These are phyloP conservation scores for Cartodere bifasciata DNA, from an alignment of 2,888 invertebrate genomes.

Conservation along the genomic window DNA sequence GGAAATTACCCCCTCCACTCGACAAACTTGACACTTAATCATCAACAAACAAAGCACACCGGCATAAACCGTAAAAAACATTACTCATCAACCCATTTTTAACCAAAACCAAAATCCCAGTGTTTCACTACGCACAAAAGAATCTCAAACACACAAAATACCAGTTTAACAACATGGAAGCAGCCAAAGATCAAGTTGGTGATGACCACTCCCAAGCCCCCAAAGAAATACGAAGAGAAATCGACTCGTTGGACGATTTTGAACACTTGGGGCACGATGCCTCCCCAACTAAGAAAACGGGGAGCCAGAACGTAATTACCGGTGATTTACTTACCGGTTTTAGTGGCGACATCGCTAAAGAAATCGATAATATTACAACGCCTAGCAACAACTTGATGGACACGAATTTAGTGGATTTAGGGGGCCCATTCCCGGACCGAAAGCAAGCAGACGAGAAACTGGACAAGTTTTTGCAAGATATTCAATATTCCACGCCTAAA, in stretches of 20 bases:
- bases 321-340: constrained; percentile 32
- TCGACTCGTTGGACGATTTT: constrained; percentile 62
- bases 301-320: constrained; percentile 21
- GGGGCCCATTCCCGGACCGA: constrained; percentile 30
- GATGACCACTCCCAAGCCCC: constrained; percentile 7
- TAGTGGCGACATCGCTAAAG: constrained; percentile 24
- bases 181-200: neutral
- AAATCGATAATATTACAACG: constrained; percentile 32
- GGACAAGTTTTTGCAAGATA: constrained; percentile 27
- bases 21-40: no score
- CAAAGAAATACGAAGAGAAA: constrained; percentile 36
- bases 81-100: no score
- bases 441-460: constrained; percentile 27
- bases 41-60: no score
- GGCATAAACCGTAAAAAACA: no score
- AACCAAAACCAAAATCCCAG: no score
- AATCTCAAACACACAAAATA: constrained; percentile 7
- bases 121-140: no score
- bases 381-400: constrained; percentile 28
- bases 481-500: constrained; percentile 17
- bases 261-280: constrained; percentile 57
- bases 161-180: constrained; percentile 7
- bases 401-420: constrained; percentile 28
- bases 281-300: constrained; percentile 31
- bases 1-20: no score